Evolutionary conservation across 2,113 vertebrate species (phyloP).

Genomic region (Bubo bubo): DNA sequence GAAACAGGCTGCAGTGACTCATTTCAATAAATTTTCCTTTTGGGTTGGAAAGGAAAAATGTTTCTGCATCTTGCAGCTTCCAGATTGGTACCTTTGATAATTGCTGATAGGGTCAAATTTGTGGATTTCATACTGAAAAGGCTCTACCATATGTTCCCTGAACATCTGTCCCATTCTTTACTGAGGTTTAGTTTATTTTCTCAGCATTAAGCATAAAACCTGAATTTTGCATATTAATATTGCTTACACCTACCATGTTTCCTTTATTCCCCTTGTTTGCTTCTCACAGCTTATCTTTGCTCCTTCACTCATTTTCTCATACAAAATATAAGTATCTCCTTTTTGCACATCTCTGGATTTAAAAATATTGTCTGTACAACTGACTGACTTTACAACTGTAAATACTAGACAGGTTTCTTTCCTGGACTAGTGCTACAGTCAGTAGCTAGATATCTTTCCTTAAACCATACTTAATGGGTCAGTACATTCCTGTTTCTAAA

Average conservation of each 20-base stretch:
- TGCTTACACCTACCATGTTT: not conserved
- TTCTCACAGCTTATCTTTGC: not conserved
- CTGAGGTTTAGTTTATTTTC: not conserved
- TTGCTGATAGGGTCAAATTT: not conserved
- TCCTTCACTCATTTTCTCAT: not conserved
- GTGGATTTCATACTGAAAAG: not conserved
- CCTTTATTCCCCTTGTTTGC: not conserved
- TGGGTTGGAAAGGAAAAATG: not conserved
- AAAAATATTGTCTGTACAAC: not conserved
- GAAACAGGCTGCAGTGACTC: not conserved
- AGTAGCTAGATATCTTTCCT: not conserved
- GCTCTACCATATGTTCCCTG: fast-evolving
- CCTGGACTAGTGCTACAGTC: not conserved
- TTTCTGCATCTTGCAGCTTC: not conserved
- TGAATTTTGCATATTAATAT: not conserved
- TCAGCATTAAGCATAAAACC: not conserved
- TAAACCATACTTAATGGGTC: not conserved
- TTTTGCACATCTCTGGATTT: not conserved
- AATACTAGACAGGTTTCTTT: not conserved
- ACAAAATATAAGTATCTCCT: not conserved
- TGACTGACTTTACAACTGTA: not conserved
- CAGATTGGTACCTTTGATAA: not conserved
- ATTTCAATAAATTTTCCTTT: not conserved
- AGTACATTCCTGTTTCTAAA: not conserved
- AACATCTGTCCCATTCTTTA: not conserved